These are phyloP conservation scores for Eurystomus glaucurus DNA, from an alignment of 2,797 vertebrate genomes.

Conservation along the genomic window DNA sequence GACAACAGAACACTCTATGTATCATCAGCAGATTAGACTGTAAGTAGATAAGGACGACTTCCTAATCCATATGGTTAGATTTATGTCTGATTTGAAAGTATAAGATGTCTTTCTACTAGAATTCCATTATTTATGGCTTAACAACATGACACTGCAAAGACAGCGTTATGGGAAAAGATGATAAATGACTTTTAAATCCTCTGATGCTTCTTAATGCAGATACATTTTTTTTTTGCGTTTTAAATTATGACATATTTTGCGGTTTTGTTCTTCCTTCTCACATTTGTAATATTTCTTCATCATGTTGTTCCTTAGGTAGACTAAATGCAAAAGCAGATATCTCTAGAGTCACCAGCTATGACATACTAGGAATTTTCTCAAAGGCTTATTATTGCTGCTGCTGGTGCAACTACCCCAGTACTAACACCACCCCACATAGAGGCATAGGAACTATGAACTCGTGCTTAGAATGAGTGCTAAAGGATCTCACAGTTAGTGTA, in stretches of 20 bases:
- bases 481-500: background rate
- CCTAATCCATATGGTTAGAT: slow-evolving; percentile 71
- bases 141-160: slow-evolving; percentile 37
- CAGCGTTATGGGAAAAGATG: background rate
- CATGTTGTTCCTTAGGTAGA: background rate
- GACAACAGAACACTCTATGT: slow-evolving; percentile 40
- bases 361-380: background rate
- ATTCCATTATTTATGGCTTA: slow-evolving; percentile 68
- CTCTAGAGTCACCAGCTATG: background rate
- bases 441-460: background rate
- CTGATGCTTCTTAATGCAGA: slow-evolving; percentile 26
- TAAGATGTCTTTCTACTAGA: slow-evolving; percentile 53
- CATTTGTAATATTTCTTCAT: background rate
- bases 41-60: slow-evolving; percentile 70
- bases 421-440: accelerated
- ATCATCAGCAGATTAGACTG: slow-evolving; percentile 68
- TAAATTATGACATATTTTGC: background rate
- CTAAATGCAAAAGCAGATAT: background rate
- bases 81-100: slow-evolving; percentile 62
- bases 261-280: background rate
- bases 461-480: background rate
- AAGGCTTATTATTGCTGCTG: background rate
- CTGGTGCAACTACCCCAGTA: background rate
- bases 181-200: slow-evolving; percentile 57
- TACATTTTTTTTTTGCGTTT: background rate